A percentile compares a stretch with the other conserved stretches of the same genome.
Conservation (phyloP, 2,888 invertebrate genomes). For the Leptogaster cylindrica region DNA sequence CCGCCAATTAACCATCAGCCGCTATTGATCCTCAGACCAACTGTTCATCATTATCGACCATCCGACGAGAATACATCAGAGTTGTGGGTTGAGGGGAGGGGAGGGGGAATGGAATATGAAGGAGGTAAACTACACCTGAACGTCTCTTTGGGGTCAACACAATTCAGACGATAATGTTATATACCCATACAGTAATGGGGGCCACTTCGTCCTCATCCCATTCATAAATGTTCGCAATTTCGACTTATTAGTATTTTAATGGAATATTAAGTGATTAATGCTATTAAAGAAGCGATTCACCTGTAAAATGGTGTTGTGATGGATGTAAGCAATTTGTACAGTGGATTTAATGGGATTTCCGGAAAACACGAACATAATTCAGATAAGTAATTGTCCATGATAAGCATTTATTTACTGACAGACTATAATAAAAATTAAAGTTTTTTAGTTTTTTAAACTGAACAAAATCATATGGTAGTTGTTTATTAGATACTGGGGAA, state of each 20-base stretch:
- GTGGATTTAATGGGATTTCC: not conserved
- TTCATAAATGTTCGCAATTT: slow-evolving; percentile 33
- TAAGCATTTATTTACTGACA: too few species aligned
- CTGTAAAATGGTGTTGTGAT: slow-evolving; percentile 18
- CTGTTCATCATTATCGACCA: slow-evolving; percentile 22
- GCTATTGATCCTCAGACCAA: slow-evolving; percentile 16
- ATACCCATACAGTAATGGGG: not conserved
- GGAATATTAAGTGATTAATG: slow-evolving; percentile 41
- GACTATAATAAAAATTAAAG: too few species aligned
- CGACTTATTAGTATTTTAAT: slow-evolving; percentile 32
- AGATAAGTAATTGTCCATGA: too few species aligned
- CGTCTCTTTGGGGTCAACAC: not conserved
- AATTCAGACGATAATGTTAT: not conserved
- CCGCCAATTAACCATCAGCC: slow-evolving; percentile 24
- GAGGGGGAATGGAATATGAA: too few species aligned
- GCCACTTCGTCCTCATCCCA: slow-evolving; percentile 6
- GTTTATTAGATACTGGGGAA: too few species aligned
- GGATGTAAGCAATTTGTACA: slow-evolving; percentile 39
- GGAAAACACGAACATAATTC: too few species aligned
- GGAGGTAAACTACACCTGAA: too few species aligned
- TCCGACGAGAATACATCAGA: not conserved
- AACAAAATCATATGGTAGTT: too few species aligned
- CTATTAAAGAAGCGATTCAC: slow-evolving; percentile 9
- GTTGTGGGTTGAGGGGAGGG: not conserved
- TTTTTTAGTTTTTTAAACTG: too few species aligned